These are phyloP conservation scores for Hypothenemus hampei DNA, from an alignment of 1,140 invertebrate species.

Conservation along the genomic window DNA sequence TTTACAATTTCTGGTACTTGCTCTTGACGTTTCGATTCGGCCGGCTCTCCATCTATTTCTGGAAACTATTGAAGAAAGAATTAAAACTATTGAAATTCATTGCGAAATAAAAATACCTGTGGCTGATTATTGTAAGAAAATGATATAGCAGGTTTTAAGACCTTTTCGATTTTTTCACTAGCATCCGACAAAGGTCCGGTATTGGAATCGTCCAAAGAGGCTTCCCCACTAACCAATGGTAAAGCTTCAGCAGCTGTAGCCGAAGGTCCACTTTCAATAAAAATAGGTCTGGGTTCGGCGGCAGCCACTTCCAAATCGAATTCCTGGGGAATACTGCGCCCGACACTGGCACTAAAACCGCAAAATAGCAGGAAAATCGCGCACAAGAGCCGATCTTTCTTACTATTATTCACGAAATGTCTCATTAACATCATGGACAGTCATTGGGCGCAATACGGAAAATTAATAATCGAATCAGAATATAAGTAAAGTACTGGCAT, in stretches of 20 bases:
- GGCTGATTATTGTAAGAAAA: conserved; percentile 30
- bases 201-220: conserved; percentile 8
- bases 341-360: conserved; percentile 12
- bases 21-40: conserved; percentile 3
- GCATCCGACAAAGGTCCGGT: conserved; percentile 21
- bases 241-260: conserved; percentile 26
- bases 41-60: neutral
- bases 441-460: conserved; percentile 6
- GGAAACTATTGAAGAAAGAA: neutral
- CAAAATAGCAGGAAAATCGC: conserved; percentile 6
- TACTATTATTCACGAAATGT: neutral
- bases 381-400: neutral
- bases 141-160: conserved; percentile 29
- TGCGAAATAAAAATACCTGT: no score
- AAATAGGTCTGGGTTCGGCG: conserved; percentile 32
- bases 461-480: no score
- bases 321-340: conserved; percentile 4
- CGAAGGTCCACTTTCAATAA: conserved; percentile 25
- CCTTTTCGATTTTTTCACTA: conserved; percentile 36
- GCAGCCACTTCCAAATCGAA: conserved; percentile 29
- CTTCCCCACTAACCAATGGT: conserved; percentile 20
- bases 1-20: neutral
- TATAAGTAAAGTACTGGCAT: conserved; percentile 5
- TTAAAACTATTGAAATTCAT: neutral
- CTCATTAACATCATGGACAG: conserved; percentile 18